Conservation (phyloP, 2,797 vertebrate genomes). For the Gymnoscopelus braueri region DNA sequence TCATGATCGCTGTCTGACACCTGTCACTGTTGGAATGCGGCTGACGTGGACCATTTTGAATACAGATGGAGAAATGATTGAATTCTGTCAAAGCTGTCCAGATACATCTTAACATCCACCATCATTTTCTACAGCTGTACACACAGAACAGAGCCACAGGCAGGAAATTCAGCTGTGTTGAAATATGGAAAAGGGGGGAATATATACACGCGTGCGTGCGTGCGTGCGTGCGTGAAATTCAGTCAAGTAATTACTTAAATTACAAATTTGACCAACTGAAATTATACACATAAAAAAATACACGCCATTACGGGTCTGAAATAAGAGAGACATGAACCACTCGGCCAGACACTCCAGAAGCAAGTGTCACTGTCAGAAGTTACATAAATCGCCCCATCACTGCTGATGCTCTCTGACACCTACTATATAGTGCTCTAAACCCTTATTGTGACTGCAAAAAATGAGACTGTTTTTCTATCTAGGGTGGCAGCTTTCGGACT, state of each 20-base stretch:
- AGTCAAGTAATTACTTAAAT: too few relatives aligned
- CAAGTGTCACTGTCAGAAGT: neutral
- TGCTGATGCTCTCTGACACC: neutral
- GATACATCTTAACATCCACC: neutral
- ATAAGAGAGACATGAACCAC: neutral
- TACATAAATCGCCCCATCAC: neutral
- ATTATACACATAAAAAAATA: too few relatives aligned
- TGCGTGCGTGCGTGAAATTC: too few relatives aligned
- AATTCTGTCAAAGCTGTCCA: constrained; percentile 11
- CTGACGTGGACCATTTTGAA: neutral
- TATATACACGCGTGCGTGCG: too few relatives aligned
- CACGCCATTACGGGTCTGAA: too few relatives aligned
- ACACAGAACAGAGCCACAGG: too few relatives aligned
- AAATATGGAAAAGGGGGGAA: too few relatives aligned
- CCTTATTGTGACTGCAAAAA: neutral
- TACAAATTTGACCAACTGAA: too few relatives aligned
- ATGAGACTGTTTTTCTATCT: constrained; percentile 1
- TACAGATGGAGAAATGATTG: constrained; percentile 15
- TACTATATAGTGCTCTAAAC: neutral
- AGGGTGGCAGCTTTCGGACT: constrained; percentile 4
- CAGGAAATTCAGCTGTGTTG: too few relatives aligned
- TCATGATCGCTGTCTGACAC: neutral
- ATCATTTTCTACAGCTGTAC: neutral
- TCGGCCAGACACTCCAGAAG: neutral
- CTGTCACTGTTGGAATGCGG: constrained; percentile 3